Conservation (phyloP, 1,140 invertebrate genomes). For the Samia ricini region DNA sequence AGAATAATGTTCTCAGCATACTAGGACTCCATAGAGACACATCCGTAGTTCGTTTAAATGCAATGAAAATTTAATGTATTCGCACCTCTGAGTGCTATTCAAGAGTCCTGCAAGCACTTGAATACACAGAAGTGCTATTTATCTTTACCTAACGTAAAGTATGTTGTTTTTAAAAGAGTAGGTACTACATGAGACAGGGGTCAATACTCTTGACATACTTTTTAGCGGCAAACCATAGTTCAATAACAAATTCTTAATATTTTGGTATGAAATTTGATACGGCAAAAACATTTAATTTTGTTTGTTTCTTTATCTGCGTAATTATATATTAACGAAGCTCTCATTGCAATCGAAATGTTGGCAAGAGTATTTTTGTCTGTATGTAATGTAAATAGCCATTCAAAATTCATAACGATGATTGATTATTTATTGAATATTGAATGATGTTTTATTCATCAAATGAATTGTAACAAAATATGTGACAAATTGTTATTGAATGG, state of each 20-base stretch:
- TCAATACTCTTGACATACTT: constrained; percentile 49
- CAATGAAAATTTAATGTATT: constrained; percentile 33
- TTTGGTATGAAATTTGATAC: background rate
- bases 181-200: constrained; percentile 34
- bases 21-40: background rate
- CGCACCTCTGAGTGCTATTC: constrained; percentile 42
- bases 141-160: constrained; percentile 45
- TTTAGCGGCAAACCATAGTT: constrained; percentile 10
- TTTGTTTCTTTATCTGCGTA: background rate
- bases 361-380: background rate
- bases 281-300: background rate
- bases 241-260: background rate
- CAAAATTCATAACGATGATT: no score
- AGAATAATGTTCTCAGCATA: no score
- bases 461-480: no score
- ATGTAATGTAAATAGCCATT: no score
- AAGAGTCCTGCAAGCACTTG: constrained; percentile 54
- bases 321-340: no score
- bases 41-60: constrained; percentile 15
- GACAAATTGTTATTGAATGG: constrained; percentile 22
- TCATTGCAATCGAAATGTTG: background rate
- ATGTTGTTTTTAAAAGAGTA: constrained; percentile 51
- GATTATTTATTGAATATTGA: no score
- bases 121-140: constrained; percentile 52
- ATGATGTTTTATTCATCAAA: no score